phyloP scores from a whole-genome alignment of 2,797 vertebrate species.

The Phyllotis vaccarum region DNA sequence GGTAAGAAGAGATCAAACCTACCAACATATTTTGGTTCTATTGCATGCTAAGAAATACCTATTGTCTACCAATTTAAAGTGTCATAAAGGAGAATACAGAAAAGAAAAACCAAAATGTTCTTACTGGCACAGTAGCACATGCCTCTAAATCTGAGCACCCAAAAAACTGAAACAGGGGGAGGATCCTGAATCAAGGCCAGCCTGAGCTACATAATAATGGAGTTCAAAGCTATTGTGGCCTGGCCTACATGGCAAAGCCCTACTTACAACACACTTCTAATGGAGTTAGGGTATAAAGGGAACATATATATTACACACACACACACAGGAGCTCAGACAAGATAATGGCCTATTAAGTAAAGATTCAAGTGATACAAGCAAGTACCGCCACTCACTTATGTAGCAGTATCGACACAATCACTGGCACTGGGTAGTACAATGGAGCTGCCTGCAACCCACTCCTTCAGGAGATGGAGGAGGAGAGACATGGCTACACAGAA shows the following conservation, averaged over 20 bases:
- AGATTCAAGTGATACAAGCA: not conserved
- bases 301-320: not conserved
- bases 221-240: not conserved
- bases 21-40: slow-evolving; percentile 46
- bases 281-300: not conserved
- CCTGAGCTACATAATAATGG: not conserved
- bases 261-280: not conserved
- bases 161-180: not conserved
- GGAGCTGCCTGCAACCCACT: not conserved
- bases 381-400: not conserved
- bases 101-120: slow-evolving; percentile 30
- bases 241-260: not conserved
- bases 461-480: not conserved
- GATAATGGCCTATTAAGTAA: not conserved
- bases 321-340: slow-evolving; percentile 33
- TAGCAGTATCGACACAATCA: not conserved
- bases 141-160: not conserved
- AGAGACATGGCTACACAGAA: not conserved
- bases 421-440: not conserved
- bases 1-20: slow-evolving; percentile 52
- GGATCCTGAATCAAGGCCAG: not conserved
- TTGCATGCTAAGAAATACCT: slow-evolving; percentile 12
- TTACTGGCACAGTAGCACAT: not conserved
- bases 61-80: not conserved
- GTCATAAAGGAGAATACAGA: not conserved